Evolutionary conservation across 2,797 vertebrate species (phyloP).

Genomic region (Stomatorhinus walkeri): DNA sequence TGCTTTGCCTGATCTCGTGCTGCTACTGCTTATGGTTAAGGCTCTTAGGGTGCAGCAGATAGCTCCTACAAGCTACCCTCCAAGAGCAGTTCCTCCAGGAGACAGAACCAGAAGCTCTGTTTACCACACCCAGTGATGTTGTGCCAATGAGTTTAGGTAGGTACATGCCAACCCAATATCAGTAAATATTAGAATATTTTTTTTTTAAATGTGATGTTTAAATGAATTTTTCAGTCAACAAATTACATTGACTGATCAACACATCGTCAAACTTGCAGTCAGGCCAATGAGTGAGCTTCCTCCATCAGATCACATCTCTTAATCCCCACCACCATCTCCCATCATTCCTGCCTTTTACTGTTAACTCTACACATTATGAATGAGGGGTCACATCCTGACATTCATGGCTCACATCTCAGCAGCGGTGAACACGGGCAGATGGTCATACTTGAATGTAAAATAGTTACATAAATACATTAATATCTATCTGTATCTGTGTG

Average conservation of each 20-base stretch:
- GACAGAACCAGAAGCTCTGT: conserved; percentile 43
- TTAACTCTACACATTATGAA: background rate
- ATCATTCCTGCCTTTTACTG: background rate
- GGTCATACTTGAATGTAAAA: background rate
- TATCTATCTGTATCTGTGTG: background rate
- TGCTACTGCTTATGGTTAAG: conserved; percentile 34
- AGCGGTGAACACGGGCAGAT: background rate
- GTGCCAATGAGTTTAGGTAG: background rate
- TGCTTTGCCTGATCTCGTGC: conserved; percentile 41
- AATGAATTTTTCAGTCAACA: background rate
- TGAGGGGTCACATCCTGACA: background rate
- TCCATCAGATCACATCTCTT: background rate
- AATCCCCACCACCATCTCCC: background rate
- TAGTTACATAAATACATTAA: background rate
- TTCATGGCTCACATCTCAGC: background rate
- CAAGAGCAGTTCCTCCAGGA: conserved; percentile 53
- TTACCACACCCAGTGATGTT: background rate
- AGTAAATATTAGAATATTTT: background rate
- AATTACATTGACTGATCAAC: background rate
- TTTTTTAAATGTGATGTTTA: background rate
- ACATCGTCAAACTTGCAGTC: background rate
- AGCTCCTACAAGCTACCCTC: conserved; percentile 50
- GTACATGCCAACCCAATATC: background rate
- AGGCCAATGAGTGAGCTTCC: background rate
- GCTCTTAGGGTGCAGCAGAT: conserved; percentile 43